Evolutionary conservation across 1,140 invertebrate genomes (phyloP).

Genomic region (Pteromalus puparum): DNA sequence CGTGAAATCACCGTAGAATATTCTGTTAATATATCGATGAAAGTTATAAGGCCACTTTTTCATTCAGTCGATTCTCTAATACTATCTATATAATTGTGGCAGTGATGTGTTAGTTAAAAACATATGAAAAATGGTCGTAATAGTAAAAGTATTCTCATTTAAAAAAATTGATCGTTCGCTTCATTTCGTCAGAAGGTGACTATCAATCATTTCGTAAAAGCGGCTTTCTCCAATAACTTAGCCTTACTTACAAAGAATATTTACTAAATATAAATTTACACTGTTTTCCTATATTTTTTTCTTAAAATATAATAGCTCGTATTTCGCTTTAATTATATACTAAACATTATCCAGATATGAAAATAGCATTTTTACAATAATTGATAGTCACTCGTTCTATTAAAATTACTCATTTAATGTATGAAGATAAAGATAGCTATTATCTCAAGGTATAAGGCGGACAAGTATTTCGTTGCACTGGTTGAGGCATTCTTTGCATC

Average conservation of each 20-base stretch:
- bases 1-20: constrained; percentile 43
- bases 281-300: too few species aligned
- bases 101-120: constrained; percentile 49
- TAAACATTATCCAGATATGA: constrained; percentile 18
- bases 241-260: neutral
- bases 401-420: constrained; percentile 39
- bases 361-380: constrained; percentile 28
- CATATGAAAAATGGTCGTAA: constrained; percentile 34
- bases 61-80: constrained; percentile 48
- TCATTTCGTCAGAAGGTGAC: constrained; percentile 42
- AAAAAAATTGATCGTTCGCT: constrained; percentile 27
- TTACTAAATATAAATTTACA: neutral
- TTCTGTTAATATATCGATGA: constrained; percentile 47
- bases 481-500: constrained; percentile 75
- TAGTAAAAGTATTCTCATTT: constrained; percentile 43
- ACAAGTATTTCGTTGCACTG: constrained; percentile 73
- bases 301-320: too few species aligned
- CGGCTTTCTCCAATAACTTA: neutral
- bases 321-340: constrained; percentile 35
- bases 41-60: constrained; percentile 48
- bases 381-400: constrained; percentile 35
- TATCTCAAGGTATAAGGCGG: constrained; percentile 67
- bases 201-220: neutral
- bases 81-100: constrained; percentile 38
- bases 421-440: constrained; percentile 41